These are phyloP conservation scores for Chirona hameri DNA, from an alignment of 2,888 invertebrate species.

Conservation along the genomic window DNA sequence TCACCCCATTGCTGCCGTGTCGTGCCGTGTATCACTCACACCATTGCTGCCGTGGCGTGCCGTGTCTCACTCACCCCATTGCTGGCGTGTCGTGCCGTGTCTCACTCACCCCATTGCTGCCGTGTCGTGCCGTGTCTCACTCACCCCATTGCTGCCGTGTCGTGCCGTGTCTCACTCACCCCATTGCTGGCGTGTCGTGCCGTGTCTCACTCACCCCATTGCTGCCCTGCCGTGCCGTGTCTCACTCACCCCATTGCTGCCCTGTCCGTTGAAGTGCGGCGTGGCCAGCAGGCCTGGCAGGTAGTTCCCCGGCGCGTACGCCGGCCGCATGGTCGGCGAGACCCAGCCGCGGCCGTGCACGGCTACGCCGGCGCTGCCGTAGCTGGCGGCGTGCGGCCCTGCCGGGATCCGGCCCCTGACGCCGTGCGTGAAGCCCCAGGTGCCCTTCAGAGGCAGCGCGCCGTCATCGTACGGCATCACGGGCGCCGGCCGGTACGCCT, in stretches of 20 bases:
- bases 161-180: no score
- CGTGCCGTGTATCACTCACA: no score
- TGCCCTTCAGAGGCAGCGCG: background rate
- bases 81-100: no score
- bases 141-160: no score
- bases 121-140: no score
- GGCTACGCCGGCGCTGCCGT: background rate
- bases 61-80: no score
- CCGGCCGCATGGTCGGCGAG: background rate
- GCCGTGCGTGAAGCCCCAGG: background rate
- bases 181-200: no score
- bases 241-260: background rate
- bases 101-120: no score
- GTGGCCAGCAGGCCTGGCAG: constrained; percentile 25
- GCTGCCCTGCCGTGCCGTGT: background rate
- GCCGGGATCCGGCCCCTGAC: background rate
- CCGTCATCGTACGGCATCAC: background rate
- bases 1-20: background rate
- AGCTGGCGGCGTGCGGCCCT: background rate
- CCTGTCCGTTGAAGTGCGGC: background rate
- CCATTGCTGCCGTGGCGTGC: no score
- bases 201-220: no score
- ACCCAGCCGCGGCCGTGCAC: background rate
- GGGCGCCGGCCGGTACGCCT: background rate
- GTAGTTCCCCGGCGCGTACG: constrained; percentile 10